These are phyloP conservation scores for Pseudomyrmex dendroicus DNA, from an alignment of 1,140 invertebrate species.

Conservation along the genomic window DNA sequence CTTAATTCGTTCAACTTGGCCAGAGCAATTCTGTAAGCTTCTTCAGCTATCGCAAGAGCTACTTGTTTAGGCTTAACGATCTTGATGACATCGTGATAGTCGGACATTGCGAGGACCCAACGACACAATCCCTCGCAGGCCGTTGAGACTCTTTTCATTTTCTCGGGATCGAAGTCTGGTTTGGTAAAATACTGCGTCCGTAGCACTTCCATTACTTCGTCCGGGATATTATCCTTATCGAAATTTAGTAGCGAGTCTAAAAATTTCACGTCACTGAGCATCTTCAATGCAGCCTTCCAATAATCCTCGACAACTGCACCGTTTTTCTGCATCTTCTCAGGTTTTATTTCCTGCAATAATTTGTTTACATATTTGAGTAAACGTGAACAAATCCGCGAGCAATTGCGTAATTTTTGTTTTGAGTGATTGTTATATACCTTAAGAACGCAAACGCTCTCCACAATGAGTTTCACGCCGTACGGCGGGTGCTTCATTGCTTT, in stretches of 20 bases:
- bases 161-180: constrained; percentile 96
- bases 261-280: constrained; percentile 96
- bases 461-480: constrained; percentile 95
- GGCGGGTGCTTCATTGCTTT: constrained; percentile 99
- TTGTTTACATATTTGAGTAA: not conserved
- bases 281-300: constrained; percentile 96
- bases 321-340: constrained; percentile 89
- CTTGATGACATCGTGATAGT: constrained; percentile 96
- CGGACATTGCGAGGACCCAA: constrained; percentile 96
- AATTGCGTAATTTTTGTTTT: not conserved
- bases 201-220: constrained; percentile 93
- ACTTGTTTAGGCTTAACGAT: constrained; percentile 94
- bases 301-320: constrained; percentile 96
- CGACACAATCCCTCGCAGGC: constrained; percentile 93
- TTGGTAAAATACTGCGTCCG: constrained; percentile 92
- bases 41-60: constrained; percentile 91
- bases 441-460: constrained; percentile 98
- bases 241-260: constrained; percentile 93
- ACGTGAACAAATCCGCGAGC: not conserved
- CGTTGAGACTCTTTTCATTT: constrained; percentile 92
- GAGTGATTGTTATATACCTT: constrained; percentile 86
- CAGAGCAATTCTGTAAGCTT: constrained; percentile 89
- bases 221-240: constrained; percentile 96
- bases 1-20: constrained; percentile 88
- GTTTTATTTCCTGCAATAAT: constrained; percentile 89